Evolutionary conservation across 2,888 invertebrate species (phyloP), one percentile per base, ranked within the genome.

Genomic region (Hyppa rectilinea): DNA sequence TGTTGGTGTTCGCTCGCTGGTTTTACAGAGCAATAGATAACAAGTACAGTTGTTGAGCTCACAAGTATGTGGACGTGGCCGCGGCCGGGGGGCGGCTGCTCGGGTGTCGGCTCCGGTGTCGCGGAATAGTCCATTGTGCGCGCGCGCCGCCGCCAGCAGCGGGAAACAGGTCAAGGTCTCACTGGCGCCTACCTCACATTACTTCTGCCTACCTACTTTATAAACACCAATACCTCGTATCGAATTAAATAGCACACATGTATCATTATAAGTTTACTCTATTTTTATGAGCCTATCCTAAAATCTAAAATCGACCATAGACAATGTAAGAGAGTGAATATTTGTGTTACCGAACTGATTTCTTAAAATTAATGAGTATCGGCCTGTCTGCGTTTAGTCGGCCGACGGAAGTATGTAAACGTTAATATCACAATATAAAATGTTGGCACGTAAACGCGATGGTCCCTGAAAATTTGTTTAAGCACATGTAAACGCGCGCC

Each of bases 141-240:
- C 81, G 79, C 83, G 81, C 84, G 85, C 85, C 85, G 81, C 66
- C 85, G 82, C 86, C 85, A 74, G 49, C 75, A 78, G 79, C 87
- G 87, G 83, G 88, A 92, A 92, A 92, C 90, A 83, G 94, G 94
- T 95, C 95, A 95, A 94, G 95, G 95, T 86, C 91, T 88, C 87
- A 78, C 80, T 85, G 93, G 93, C 94, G 94, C 93, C 93, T 91
- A 91, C 92, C 91, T 92, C 86, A 77, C 80, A 64, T 62, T 60
- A 72, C 61, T 62, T 43, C 83, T 80, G 84, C 86, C 84, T 87
- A 85, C 86, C 85, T 85, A 87, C 76, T 84, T 83, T 84, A 82
- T 58, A 70, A 63, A 84, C 65, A 65, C 73, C 67, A 68, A 77
- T 65, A 71, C 55, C 40, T 58, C 67, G 63, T 63, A 62, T 79